Base-by-base conservation (phyloP, 2,888 invertebrate genomes). In the Clanis bilineata region DNA sequence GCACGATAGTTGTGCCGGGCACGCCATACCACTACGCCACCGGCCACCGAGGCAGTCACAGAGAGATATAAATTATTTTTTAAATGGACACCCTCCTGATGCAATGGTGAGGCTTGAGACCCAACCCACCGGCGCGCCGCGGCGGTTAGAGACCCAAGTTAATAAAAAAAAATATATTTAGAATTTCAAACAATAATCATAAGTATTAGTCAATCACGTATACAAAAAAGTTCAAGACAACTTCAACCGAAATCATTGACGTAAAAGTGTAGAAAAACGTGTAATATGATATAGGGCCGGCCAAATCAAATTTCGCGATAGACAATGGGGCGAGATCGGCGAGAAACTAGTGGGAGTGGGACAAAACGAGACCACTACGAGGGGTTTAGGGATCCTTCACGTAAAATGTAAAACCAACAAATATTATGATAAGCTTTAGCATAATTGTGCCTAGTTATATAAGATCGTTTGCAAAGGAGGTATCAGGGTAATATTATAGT, bases 271-370 rank as follows among this genome's bases (percentile, higher is more conserved):
- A 44, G 44, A 51, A 51, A 47, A 51, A 51, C 28, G 7, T 51
- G 51, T 51, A 32, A 51, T 51, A 32, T 32, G 1, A 51, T 51
- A 51, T 18, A 18, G 51, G 28, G 32, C 32, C 18, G 28, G 28
- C 70, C 69, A 72, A 71, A 73, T 69, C 71, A 69, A 74, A 74
- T 71, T 76, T 74, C 69, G 74, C 70, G 64, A 68, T 71, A 75
- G 74, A 78, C 79, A 78, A 80, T 69, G 67, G 59, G 56, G 56
- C 60, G 56, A 69, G 65, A 71, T 64, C 51, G 57, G 12, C 38
- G 58, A 54, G 58, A 58, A 63, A 61, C 28, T 38, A 62, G 62
- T 60, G 54, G 56, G 18, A 62, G 62, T 60, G 54, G 56, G 18
- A 51, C 51, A 51, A 51, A 51, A n/a, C n/a, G n/a, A 15, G 28